Evolutionary conservation across 1,140 invertebrate species (phyloP), one percentile per base, ranked within the genome.

Genomic region (Ctenoplectra terminalis): DNA sequence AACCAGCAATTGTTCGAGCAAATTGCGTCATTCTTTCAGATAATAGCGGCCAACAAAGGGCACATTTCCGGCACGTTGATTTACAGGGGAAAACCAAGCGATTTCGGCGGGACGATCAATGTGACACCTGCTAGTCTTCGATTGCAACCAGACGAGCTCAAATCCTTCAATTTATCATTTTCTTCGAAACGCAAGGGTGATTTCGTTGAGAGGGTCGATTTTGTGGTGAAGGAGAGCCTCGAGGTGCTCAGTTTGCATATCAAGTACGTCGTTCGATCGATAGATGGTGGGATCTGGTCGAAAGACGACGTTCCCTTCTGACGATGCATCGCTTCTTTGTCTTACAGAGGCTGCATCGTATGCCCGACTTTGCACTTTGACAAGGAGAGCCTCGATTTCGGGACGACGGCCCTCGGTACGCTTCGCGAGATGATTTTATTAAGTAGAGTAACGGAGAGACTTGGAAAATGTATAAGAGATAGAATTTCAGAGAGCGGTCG

Each of bases 341-440:
- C 71, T 90, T 91, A 61, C 69, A 94, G 94, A 76, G 94, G 94
- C 13, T 89, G 82, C 43, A 88, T 94, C 0, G 69, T 94, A 23
- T 93, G 89, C 74, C 94, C 94, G 11, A 85, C 88, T 11, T 81
- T 95, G n/a, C 88, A 90, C 71, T 93, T 94, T 46, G 88, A 94
- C 40, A 85, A 87, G 8, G 80, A 83, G 0, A 75, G 81, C 31
- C 58, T 95, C 0, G 85, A 94, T 81, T 93, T 95, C 78, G 92
- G 90, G 8, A 67, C 72, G 8, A 87, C 92, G 20, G 80, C 93
- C 2, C 78, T 94, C 60, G 92, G 93, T 92, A 81, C 15, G 60
- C 34, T 37, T 13, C 6, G n/a, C 5, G 1, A 43, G 6, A 26
- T 64, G 0, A 64, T 64, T 43, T n/a, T 17, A 26, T 52, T 52